Evolutionary conservation across 2,888 invertebrate genomes (phyloP).

Genomic region (Chymomyza caudatula): DNA sequence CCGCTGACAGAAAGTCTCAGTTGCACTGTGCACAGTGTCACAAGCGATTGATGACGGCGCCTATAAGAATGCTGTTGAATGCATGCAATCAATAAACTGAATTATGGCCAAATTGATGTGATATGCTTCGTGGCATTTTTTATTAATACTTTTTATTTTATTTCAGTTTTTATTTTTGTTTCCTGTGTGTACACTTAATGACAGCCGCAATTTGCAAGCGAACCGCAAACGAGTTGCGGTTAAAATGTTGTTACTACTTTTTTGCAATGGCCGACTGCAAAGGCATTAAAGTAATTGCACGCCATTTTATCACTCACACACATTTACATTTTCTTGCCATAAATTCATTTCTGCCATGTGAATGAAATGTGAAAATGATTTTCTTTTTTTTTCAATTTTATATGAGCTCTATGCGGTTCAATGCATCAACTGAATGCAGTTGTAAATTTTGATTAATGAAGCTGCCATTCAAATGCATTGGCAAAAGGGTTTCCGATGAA

Average conservation of each 20-base stretch:
- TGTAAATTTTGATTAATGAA: constrained; percentile 63
- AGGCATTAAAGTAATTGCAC: constrained; percentile 60
- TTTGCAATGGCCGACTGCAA: background rate
- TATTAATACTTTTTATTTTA: background rate
- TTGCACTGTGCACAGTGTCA: background rate
- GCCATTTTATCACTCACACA: constrained; percentile 50
- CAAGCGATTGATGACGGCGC: background rate
- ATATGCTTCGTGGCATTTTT: constrained; percentile 3
- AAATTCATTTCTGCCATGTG: background rate
- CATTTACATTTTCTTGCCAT: background rate
- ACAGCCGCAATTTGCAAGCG: constrained; percentile 34
- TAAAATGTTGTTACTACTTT: background rate
- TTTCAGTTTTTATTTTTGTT: background rate
- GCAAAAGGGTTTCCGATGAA: background rate
- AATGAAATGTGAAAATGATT: background rate
- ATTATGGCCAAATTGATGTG: constrained; percentile 17
- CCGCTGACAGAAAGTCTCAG: background rate
- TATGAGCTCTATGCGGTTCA: background rate
- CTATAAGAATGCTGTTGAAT: constrained; percentile 3
- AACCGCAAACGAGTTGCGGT: constrained; percentile 44
- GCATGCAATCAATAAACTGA: constrained; percentile 16
- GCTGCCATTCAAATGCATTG: constrained; percentile 57
- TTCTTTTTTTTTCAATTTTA: background rate
- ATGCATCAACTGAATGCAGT: constrained; percentile 24
- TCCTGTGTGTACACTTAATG: constrained; percentile 27